Evolutionary conservation across 64 coral and sea anemone species (phyloP).

Genomic region (Montipora foliosa): DNA sequence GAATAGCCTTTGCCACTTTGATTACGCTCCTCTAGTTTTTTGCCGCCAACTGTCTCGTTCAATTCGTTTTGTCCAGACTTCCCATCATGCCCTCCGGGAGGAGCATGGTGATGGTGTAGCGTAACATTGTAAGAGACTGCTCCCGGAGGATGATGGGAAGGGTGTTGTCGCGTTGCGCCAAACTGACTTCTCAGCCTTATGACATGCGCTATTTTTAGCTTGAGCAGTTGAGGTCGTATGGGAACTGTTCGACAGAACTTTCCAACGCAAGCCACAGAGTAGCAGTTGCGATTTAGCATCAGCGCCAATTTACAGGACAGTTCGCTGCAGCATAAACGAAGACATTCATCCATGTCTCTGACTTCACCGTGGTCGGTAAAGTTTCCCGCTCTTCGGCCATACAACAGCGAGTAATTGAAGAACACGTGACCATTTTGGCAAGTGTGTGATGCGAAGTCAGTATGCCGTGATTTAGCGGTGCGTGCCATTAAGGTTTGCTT

Average conservation of each 20-base stretch:
- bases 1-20: neutral
- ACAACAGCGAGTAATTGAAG: conserved; percentile 54
- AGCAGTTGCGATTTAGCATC: conserved; percentile 58
- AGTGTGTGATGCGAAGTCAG: neutral
- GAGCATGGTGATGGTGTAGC: conserved; percentile 95
- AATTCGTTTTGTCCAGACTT: neutral
- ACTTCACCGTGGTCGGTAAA: conserved; percentile 49
- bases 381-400: conserved; percentile 59
- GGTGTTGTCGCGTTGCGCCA: neutral
- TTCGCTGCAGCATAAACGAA: conserved; percentile 52
- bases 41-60: neutral
- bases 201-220: conserved; percentile 60
- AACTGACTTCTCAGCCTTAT: conserved; percentile 52
- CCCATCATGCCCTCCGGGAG: conserved; percentile 69
- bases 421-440: conserved; percentile 47
- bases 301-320: conserved; percentile 46
- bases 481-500: neutral
- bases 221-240: conserved; percentile 6
- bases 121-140: conserved; percentile 99
- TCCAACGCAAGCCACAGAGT: conserved; percentile 38
- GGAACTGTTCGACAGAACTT: conserved; percentile 72
- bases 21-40: neutral
- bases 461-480: neutral
- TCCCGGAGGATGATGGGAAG: conserved; percentile 70
- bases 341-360: conserved; percentile 49